Base-by-base conservation (phyloP, 1,140 invertebrate species). In the Rhopalosiphum maidis region DNA sequence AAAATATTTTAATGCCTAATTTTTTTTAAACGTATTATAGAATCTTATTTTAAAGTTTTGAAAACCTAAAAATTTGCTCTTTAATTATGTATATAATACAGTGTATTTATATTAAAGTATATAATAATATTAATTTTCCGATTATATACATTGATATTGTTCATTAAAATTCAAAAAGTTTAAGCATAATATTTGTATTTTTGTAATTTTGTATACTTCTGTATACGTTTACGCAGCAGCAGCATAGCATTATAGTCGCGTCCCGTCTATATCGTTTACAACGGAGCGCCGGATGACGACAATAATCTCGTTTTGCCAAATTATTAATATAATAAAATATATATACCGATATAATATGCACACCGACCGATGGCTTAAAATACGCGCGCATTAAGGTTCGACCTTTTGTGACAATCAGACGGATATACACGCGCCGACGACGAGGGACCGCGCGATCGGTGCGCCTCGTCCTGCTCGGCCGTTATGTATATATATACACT, bases 341-440 rank as follows among this genome's bases (percentile, higher is more conserved):
- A n/a, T 54, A 54, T 23, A 23, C 22, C 11, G 8, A 37, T 82
- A 85, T 86, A 86, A 51, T 43, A 68, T 46, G 6, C 89, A 37
- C 54, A 46, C 85, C 60, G 15, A 48, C 90, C 90, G 90, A n/a
- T 35, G 60, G 90, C 43, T 91, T 91, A 91, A 91, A 91, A 91
- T 35, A 60, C 46, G 15, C 46, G 30, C 22, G 87, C 60, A 43
- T 91, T 91, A 82, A 77, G 43, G 41, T n/a, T 30, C 54, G 90
- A 91, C 90, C 60, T 91, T 82, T 91, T 91, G 90, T 91, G 90
- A 91, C 90, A 91, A 91, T 91, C 90, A 68, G 87, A 88, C 46
- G 30, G n/a, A 48, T 77, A n/a, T 77, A 77, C 60, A 77, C 60
- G 60, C 30, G 60, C 60, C 60, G 9, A 77, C 60, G 60, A 77